These are phyloP conservation scores for Philonicus albiceps DNA, from an alignment of 2,888 invertebrate genomes.

Conservation along the genomic window DNA sequence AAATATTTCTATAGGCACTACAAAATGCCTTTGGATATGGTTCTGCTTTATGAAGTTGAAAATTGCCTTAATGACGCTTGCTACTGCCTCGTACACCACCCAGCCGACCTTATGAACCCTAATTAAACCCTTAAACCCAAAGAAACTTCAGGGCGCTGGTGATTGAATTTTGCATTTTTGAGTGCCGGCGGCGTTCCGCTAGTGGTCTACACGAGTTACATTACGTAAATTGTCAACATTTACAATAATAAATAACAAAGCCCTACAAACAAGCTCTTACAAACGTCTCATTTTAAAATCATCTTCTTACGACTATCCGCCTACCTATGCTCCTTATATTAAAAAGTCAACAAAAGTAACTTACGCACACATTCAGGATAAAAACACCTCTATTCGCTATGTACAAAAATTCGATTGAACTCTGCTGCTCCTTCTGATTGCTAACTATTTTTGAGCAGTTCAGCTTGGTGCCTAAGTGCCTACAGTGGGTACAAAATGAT, in stretches of 20 bases:
- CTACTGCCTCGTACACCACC: not conserved
- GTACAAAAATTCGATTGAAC: constrained; percentile 37
- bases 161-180: not conserved
- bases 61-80: not conserved
- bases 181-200: not conserved
- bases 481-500: not conserved
- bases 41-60: not conserved
- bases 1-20: constrained; percentile 5
- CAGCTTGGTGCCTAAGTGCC: not conserved
- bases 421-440: not conserved
- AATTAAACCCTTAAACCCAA: not conserved
- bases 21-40: not conserved
- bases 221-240: constrained; percentile 18
- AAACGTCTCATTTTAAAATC: constrained; percentile 10
- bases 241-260: constrained; percentile 41
- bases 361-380: not conserved
- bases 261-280: constrained; percentile 38
- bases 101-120: not conserved
- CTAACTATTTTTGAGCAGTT: not conserved
- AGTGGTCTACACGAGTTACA: constrained; percentile 9
- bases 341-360: constrained; percentile 9
- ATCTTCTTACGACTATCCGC: constrained; percentile 5
- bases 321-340: constrained; percentile 1
- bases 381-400: constrained; percentile 20
- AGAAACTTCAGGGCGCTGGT: not conserved